A percentile compares a stretch with the other conserved stretches of the same genome.
Evolutionary conservation across 1,140 invertebrate species (phyloP).

Genomic region (Cotesia glomerata): DNA sequence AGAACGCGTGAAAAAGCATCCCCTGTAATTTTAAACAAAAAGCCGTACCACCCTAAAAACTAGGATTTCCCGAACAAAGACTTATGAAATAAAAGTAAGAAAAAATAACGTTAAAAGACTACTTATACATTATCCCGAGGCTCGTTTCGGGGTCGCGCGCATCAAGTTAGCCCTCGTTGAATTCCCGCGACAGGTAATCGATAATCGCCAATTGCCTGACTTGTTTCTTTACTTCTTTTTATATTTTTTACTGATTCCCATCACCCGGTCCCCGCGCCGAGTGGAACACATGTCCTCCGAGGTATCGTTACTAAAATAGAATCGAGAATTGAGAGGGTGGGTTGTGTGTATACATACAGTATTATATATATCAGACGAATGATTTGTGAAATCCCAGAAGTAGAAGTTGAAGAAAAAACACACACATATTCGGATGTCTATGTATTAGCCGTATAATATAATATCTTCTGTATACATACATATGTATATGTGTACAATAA

Average conservation of each 20-base stretch:
- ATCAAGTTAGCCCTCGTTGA: conserved; percentile 9
- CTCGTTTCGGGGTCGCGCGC: conserved; percentile 10
- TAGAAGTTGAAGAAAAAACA: conserved; percentile 18
- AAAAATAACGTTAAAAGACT: neutral
- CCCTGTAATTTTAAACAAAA: neutral
- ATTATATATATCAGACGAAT: conserved; percentile 6
- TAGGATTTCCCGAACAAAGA: too few relatives aligned
- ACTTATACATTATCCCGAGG: neutral
- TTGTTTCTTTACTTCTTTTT: conserved; percentile 12
- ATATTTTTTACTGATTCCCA: neutral
- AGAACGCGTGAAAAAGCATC: too few relatives aligned
- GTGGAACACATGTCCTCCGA: conserved; percentile 25
- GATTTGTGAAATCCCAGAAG: conserved; percentile 30
- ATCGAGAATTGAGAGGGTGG: conserved; percentile 12
- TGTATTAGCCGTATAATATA: neutral
- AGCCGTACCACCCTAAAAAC: neutral
- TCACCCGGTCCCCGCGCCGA: neutral
- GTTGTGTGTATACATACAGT: neutral
- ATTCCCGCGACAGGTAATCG: conserved; percentile 33
- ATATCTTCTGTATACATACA: conserved; percentile 6
- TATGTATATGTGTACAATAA: conserved; percentile 15
- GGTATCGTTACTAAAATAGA: conserved; percentile 26
- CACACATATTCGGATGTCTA: neutral
- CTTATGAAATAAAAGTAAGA: neutral
- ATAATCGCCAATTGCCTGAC: conserved; percentile 34